phyloP scores from a whole-genome alignment of 2,113 vertebrate genomes.

The Seriola dumerili region DNA sequence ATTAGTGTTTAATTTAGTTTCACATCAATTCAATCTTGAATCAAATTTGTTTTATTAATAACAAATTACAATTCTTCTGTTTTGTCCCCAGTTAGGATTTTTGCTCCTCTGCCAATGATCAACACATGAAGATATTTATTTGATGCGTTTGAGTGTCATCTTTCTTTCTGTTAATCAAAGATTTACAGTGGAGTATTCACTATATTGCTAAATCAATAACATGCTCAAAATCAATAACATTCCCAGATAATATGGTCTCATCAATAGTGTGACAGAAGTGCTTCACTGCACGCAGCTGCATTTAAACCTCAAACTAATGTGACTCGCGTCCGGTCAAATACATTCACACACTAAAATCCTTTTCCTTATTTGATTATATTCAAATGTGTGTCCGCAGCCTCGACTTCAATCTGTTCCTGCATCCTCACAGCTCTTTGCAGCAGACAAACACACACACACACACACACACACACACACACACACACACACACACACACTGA shows the following conservation, averaged over 20 bases:
- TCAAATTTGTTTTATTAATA: not conserved
- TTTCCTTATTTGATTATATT: conserved; percentile 38
- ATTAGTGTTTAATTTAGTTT: not conserved
- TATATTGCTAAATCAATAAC: conserved; percentile 60
- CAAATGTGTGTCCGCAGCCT: conserved; percentile 28
- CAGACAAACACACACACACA: conserved; percentile 11
- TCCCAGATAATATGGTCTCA: conserved; percentile 48
- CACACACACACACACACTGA: conserved; percentile 29
- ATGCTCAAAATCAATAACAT: conserved; percentile 49
- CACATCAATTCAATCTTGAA: not conserved
- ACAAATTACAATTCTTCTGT: not conserved
- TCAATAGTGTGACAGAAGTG: conserved; percentile 42
- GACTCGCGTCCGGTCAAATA: conserved; percentile 34
- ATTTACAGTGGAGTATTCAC: conserved; percentile 53
- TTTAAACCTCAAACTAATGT: conserved; percentile 27
- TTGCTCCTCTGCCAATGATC: not conserved
- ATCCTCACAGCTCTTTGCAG: conserved; percentile 21
- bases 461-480: conserved; percentile 26
- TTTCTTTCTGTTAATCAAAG: conserved; percentile 50
- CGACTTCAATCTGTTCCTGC: conserved; percentile 13
- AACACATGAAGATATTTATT: conserved; percentile 20
- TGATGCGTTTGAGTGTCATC: conserved; percentile 15
- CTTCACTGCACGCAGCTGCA: not conserved
- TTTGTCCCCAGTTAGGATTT: not conserved
- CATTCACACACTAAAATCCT: conserved; percentile 21